phyloP scores from a whole-genome alignment of 2,797 vertebrate genomes.

The Loris lydekkerianus region DNA sequence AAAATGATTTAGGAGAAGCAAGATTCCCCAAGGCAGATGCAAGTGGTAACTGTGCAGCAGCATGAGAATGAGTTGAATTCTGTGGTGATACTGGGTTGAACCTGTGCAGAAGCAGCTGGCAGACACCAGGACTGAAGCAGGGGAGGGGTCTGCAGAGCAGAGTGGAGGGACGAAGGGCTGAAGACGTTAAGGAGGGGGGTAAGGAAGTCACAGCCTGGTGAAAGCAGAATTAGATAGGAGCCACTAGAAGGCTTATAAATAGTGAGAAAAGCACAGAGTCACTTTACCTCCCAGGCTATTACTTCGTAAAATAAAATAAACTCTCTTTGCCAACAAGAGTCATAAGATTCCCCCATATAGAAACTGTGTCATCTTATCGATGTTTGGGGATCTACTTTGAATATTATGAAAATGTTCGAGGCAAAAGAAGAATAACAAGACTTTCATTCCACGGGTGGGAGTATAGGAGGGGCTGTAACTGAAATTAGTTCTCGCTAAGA shows the following conservation, averaged over 20 bases:
- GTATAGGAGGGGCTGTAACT: not conserved
- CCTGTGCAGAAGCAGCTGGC: not conserved
- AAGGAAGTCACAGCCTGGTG: not conserved
- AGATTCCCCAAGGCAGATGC: not conserved
- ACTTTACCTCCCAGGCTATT: slow-evolving; percentile 4
- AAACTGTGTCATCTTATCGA: not conserved
- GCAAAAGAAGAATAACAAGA: slow-evolving; percentile 54
- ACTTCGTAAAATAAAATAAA: slow-evolving; percentile 6
- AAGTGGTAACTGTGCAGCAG: not conserved
- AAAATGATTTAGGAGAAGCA: not conserved
- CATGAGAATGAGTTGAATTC: not conserved
- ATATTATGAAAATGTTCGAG: slow-evolving; percentile 45
- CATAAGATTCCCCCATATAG: not conserved
- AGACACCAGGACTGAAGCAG: not conserved
- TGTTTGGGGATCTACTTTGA: slow-evolving; percentile 54
- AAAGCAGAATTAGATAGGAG: not conserved
- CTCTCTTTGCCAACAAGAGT: not conserved
- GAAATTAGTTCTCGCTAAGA: slow-evolving; percentile 41
- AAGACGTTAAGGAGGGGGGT: not conserved
- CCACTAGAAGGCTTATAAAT: not conserved
- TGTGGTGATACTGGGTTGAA: not conserved
- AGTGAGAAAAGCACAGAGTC: not conserved
- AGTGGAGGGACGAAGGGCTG: not conserved
- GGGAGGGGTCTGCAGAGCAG: not conserved
- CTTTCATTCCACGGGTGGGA: slow-evolving; percentile 40